Evolutionary conservation across 2,888 invertebrate species (phyloP), one percentile per base, ranked within the genome.

Genomic region (Microchrysa polita): DNA sequence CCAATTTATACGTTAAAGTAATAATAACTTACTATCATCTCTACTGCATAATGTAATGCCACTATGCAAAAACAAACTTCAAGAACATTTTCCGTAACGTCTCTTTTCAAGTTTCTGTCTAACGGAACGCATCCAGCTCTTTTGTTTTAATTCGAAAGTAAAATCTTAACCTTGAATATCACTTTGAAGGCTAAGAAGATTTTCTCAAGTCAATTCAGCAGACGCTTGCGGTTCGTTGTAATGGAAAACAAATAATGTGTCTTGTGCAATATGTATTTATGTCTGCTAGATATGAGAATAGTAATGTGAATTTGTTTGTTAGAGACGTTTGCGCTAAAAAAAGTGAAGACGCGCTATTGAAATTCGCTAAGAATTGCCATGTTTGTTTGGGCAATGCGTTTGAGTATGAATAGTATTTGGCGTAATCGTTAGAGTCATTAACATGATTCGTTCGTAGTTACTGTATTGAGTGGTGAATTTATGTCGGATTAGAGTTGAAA

Each of bases 81-180:
- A 34, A 34, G 27, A 34, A 34, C 27, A 34, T 34, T 34, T 34
- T 34, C 7, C 27, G n/a, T n/a, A n/a, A 34, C 7, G 27, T 34
- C 27, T 34, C 27, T 34, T 34, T 12, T 48, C 5, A 55, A 20
- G 55, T 55, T 55, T 20, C 55, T 16, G 20, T n/a, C 22, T 20
- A 18, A 55, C 10, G 4, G 16, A 55, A 20, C 10, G 2, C 55
- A 2, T 55, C 55, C 1, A 55, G 18, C 18, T 55, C 55, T 55
- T 55, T 55, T 20, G 55, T 55, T 55, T 55, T 20, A 2, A 10
- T n/a, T 55, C 22, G 55, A 55, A 48, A 48, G 48, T 48, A 48
- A 48, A 48, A n/a, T n/a, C 2, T 4, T 7, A 12, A 48, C 48
- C 48, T 48, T 48, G 5, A 48, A n/a, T 48, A 7, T 34, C 27